Conservation (phyloP, 2,888 invertebrate species). For the Leptopilina myrica region DNA sequence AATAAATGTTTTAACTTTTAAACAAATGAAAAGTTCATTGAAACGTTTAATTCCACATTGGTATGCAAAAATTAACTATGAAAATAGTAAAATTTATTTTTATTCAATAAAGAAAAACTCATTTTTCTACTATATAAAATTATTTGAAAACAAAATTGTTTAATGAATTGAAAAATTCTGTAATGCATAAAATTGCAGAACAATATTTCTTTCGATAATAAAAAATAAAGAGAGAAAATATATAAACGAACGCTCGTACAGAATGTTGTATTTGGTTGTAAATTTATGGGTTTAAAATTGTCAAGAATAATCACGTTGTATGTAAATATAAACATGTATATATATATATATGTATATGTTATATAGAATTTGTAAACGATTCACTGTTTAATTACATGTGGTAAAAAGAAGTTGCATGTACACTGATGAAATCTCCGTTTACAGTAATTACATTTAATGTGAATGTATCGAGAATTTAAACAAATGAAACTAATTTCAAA, state of each 20-base stretch:
- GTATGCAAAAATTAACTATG: no score
- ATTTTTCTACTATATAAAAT: no score
- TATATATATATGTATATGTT: no score
- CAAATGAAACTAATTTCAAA: slow-evolving; percentile 21
- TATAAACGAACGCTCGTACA: background rate
- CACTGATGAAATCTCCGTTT: slow-evolving; percentile 25
- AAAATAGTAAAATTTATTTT: no score
- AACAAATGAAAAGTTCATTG: no score
- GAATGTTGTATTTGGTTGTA: background rate
- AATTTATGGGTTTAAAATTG: slow-evolving; percentile 7
- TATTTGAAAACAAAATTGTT: no score
- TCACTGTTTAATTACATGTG: slow-evolving; percentile 32
- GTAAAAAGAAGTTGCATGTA: slow-evolving; percentile 22
- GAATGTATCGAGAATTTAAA: slow-evolving; percentile 13
- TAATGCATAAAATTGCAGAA: no score
- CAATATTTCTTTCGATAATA: no score
- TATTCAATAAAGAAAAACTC: no score
- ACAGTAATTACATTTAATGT: slow-evolving; percentile 34
- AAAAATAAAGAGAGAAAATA: background rate
- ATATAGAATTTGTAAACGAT: slow-evolving; percentile 15
- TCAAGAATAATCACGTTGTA: background rate
- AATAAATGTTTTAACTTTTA: no score
- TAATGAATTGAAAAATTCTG: no score
- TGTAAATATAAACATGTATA: background rate
- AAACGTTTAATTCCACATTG: no score